phyloP scores from a whole-genome alignment of 2,113 vertebrate species.

The Mobula birostris region DNA sequence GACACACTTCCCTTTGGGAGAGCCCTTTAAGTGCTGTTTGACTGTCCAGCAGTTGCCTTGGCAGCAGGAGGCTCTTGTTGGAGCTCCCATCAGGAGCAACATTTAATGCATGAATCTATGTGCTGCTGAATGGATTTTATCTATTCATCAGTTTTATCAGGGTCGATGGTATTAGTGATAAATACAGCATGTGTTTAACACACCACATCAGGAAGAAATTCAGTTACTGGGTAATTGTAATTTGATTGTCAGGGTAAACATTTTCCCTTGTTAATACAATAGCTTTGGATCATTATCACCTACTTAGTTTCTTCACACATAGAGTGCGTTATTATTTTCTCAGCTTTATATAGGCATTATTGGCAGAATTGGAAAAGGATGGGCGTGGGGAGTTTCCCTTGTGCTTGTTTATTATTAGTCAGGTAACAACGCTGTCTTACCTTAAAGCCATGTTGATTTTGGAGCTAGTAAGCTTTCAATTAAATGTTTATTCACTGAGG shows the following conservation, averaged over 20 bases:
- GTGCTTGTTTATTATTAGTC: not conserved
- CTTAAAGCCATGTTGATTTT: not conserved
- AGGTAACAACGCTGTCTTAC: not conserved
- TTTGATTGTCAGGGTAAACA: not conserved
- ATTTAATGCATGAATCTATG: no score
- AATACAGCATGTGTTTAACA: no score
- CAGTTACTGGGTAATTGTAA: not conserved
- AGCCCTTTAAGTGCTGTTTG: no score
- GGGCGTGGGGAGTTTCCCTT: not conserved
- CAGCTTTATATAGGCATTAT: not conserved
- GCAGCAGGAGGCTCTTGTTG: no score
- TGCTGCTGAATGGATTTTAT: no score
- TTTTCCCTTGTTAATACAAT: not conserved
- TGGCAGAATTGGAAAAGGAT: not conserved
- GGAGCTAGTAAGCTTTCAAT: not conserved
- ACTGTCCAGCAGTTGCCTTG: no score
- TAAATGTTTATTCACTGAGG: not conserved
- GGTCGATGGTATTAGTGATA: no score
- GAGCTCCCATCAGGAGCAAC: no score
- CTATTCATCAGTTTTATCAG: no score
- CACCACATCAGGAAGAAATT: no score
- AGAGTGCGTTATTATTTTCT: not conserved
- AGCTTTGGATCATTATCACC: not conserved
- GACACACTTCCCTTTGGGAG: no score
- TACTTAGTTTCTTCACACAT: not conserved